These are phyloP conservation scores for Ascaphus truei DNA, from an alignment of 2,113 vertebrate species.

Conservation along the genomic window DNA sequence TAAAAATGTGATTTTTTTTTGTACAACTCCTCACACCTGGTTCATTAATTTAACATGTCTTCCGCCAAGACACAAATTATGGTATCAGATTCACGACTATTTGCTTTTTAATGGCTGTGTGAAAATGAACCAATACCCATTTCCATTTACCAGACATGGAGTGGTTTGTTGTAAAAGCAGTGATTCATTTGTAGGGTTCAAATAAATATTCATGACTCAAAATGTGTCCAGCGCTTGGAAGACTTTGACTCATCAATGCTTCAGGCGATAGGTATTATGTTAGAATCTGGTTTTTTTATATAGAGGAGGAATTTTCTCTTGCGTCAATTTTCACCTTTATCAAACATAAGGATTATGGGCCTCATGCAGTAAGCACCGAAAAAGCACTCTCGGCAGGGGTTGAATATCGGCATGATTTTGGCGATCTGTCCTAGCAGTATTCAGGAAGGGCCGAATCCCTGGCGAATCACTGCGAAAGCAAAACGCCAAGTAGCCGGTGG, in stretches of 20 bases:
- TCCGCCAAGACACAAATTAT: constrained; percentile 51
- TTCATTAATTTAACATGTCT: constrained; percentile 58
- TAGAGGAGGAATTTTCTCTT: too few species aligned
- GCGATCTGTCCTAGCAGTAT: too few species aligned
- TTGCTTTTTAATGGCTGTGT: constrained; percentile 54
- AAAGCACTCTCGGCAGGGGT: too few species aligned
- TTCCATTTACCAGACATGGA: constrained; percentile 12
- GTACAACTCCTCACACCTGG: constrained; percentile 49
- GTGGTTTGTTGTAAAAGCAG: neutral
- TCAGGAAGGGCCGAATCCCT: too few species aligned
- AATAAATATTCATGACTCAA: neutral
- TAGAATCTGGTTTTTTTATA: too few species aligned
- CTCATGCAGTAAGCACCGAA: too few species aligned
- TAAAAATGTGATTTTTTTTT: constrained; percentile 41
- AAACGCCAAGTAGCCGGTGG: too few species aligned
- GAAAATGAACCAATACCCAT: constrained; percentile 46
- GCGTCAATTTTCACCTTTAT: too few species aligned
- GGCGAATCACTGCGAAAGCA: too few species aligned
- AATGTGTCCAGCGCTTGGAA: neutral
- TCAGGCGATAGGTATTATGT: too few species aligned
- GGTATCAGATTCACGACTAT: constrained; percentile 58
- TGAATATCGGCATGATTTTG: too few species aligned
- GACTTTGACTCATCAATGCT: neutral
- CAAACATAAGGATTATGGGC: too few species aligned
- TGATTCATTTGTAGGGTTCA: constrained; percentile 1